phyloP scores from a whole-genome alignment of 2,797 vertebrate genomes.

The Pseudomugil tenellus region DNA sequence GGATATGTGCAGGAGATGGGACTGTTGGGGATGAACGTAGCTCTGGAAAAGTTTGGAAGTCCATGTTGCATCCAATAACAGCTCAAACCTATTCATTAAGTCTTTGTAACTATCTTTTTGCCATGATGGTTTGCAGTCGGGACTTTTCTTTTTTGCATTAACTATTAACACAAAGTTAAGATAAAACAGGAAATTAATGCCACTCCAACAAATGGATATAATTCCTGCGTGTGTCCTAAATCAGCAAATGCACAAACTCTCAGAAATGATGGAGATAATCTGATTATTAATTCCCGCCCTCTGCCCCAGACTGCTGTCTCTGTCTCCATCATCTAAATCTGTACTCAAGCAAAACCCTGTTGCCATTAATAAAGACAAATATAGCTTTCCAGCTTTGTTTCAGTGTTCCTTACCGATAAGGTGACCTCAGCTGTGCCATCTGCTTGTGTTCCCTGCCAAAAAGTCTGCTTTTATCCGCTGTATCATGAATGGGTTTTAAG shows the following conservation, averaged over 20 bases:
- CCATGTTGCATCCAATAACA: slow-evolving; percentile 59
- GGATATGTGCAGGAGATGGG: slow-evolving; percentile 71
- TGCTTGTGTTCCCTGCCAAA: slow-evolving; percentile 33
- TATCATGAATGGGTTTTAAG: not conserved
- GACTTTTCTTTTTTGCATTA: slow-evolving; percentile 12
- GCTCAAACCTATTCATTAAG: not conserved
- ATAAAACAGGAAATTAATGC: slow-evolving; percentile 17
- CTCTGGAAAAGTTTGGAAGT: slow-evolving; percentile 46
- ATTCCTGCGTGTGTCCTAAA: slow-evolving; percentile 63
- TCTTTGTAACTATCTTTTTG: not conserved
- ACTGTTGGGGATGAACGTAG: slow-evolving; percentile 61
- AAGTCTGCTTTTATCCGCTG: slow-evolving; percentile 44
- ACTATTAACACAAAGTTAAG: slow-evolving; percentile 3
- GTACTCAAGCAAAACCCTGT: slow-evolving; percentile 58
- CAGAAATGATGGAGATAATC: slow-evolving; percentile 61
- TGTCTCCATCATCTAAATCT: slow-evolving; percentile 55
- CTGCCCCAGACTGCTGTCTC: slow-evolving; percentile 38
- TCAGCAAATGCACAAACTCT: slow-evolving; percentile 58
- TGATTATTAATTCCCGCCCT: slow-evolving; percentile 58
- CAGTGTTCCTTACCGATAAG: slow-evolving; percentile 32
- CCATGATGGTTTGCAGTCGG: not conserved
- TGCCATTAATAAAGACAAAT: slow-evolving; percentile 62
- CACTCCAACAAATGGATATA: slow-evolving; percentile 61
- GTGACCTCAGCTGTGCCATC: slow-evolving; percentile 45
- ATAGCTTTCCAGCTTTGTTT: slow-evolving; percentile 41